Evolutionary conservation across 2,888 invertebrate species (phyloP), one percentile per base, ranked within the genome.

Genomic region (Fabriciana adippe): DNA sequence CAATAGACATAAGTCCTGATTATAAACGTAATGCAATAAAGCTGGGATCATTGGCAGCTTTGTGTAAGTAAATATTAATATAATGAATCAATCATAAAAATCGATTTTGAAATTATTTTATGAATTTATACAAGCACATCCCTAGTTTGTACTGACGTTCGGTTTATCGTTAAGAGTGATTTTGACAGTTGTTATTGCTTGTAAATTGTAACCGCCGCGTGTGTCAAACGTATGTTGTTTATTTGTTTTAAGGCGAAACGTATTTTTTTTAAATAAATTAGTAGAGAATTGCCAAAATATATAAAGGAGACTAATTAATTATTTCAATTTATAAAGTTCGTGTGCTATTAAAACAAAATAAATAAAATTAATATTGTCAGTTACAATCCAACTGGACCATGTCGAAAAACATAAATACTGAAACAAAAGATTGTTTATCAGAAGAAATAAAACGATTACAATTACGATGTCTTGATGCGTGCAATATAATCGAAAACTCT

Each of bases 41-140:
- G 83, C 79, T 95, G 6, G 88, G 95, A 53, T 95, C 95, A 0
- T 76, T 96, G 41, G 78, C 94, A 61, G 95, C 95, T 4, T 86
- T 96, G 71, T 95, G 95, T 95, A 87, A 92, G 92, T 87, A 63
- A 18, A 41, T 11, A 41, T 41, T 13, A 26, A 48, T 35, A 13
- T 11, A 13, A 6, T 5, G 3, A 47, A 6, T 45, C 16, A 47
- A 59, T 48, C 48, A 35, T 31, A 61, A 53, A 51, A 41, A 51
- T 16, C 50, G 50, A 16, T 51, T 16, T 15, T 16, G 4, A n/a
- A 0, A 14, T 15, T 2, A 6, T 51, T 51, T 51, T 51, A 51
- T 4, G 5, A 51, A 41, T 41, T 11, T 11, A 8, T 11, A 11
- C 8, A 11, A 26, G 26, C 21, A 47, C 59, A 48, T 5, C 48